These are phyloP conservation scores for Neuroscelio doddi DNA, from an alignment of 2,888 invertebrate species.

Conservation along the genomic window DNA sequence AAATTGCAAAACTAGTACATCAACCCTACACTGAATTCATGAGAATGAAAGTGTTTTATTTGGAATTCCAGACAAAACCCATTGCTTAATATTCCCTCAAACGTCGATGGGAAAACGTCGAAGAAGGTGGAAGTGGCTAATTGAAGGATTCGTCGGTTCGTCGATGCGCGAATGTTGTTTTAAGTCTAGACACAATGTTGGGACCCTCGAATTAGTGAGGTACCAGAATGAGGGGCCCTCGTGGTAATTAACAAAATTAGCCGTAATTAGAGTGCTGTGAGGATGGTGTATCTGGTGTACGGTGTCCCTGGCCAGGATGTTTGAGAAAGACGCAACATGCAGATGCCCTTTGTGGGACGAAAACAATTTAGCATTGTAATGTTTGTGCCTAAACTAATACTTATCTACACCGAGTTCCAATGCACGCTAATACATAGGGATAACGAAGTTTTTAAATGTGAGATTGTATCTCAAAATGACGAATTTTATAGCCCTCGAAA, in stretches of 20 bases:
- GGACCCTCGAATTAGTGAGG: slow-evolving; percentile 68
- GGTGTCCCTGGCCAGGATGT: slow-evolving; percentile 28
- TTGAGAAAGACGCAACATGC: slow-evolving; percentile 22
- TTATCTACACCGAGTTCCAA: slow-evolving; percentile 51
- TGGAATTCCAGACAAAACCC: slow-evolving; percentile 7
- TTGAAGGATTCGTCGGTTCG: slow-evolving; percentile 51
- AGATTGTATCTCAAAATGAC: slow-evolving; percentile 30
- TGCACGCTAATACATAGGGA: slow-evolving; percentile 19
- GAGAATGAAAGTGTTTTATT: background rate
- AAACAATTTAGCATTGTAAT: slow-evolving; percentile 32
- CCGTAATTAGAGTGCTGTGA: slow-evolving; percentile 65
- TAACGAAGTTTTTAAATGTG: slow-evolving; percentile 25
- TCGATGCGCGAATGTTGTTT: slow-evolving; percentile 67
- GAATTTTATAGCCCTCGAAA: too few relatives aligned
- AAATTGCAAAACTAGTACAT: background rate
- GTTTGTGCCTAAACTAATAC: slow-evolving; percentile 60
- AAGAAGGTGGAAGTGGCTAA: slow-evolving; percentile 54
- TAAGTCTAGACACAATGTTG: slow-evolving; percentile 71
- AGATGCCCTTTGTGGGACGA: slow-evolving; percentile 5
- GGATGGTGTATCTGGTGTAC: too few relatives aligned
- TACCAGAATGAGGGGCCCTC: slow-evolving; percentile 57
- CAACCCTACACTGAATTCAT: background rate
- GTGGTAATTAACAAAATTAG: slow-evolving; percentile 70
- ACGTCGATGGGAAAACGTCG: slow-evolving; percentile 36
- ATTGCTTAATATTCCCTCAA: slow-evolving; percentile 23